Evolutionary conservation across 2,797 vertebrate species (phyloP).

Genomic region (Hapalemur alaotrensis): DNA sequence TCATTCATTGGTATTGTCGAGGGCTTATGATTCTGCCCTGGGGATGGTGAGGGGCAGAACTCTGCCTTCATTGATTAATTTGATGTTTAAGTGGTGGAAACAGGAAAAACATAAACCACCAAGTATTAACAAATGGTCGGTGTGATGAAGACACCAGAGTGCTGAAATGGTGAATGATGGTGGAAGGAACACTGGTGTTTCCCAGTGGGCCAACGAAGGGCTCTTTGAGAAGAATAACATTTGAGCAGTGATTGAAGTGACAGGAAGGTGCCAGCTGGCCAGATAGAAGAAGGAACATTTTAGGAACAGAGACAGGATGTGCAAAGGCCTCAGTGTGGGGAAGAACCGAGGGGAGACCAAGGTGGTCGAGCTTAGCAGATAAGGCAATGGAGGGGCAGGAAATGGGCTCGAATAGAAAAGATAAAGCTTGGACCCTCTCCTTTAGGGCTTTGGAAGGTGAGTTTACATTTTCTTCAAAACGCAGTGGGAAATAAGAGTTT

Average conservation of each 20-base stretch:
- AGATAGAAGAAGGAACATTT: not conserved
- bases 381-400: not conserved
- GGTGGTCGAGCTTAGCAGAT: fast-evolving
- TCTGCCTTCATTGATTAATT: not conserved
- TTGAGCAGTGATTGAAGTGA: not conserved
- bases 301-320: not conserved
- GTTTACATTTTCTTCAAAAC: not conserved
- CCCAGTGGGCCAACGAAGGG: no score
- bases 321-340: not conserved
- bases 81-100: not conserved
- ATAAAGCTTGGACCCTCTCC: no score
- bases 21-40: not conserved
- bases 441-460: not conserved
- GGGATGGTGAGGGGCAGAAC: not conserved
- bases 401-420: not conserved
- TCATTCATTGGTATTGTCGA: not conserved
- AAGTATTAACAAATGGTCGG: not conserved
- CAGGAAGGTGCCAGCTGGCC: not conserved
- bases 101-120: not conserved
- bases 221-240: not conserved
- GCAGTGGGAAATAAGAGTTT: not conserved
- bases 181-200: fast-evolving
- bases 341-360: not conserved
- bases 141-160: not conserved
- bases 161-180: fast-evolving